A percentile compares a stretch with the other conserved stretches of the same genome.
Conservation (phyloP, 2,113 vertebrate species). For the Nestor notabilis region DNA sequence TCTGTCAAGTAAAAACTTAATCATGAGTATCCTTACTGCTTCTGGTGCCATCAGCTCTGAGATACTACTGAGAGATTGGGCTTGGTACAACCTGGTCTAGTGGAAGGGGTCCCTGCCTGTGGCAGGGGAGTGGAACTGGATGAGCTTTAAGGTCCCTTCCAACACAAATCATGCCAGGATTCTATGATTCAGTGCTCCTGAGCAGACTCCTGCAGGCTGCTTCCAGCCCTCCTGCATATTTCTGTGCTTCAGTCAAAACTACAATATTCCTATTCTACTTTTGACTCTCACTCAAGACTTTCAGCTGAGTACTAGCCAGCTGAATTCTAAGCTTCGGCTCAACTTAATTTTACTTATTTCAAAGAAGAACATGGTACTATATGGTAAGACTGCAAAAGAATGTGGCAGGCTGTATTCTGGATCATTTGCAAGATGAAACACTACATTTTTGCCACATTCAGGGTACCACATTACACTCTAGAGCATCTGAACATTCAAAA, state of each 20-base stretch:
- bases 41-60: neutral
- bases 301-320: neutral
- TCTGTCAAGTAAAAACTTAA: neutral
- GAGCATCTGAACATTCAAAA: neutral
- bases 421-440: neutral
- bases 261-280: neutral
- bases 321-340: neutral
- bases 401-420: neutral
- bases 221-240: neutral
- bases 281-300: fast-evolving
- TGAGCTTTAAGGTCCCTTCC: neutral
- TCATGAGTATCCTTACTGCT: neutral
- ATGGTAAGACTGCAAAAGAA: neutral
- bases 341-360: neutral
- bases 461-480: neutral
- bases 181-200: neutral
- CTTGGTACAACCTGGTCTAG: neutral
- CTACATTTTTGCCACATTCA: neutral
- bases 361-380: neutral
- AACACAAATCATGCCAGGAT: neutral
- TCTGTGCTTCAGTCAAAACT: fast-evolving
- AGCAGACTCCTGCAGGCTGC: neutral
- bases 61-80: fast-evolving
- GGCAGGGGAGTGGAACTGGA: neutral
- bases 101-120: neutral